phyloP scores from a whole-genome alignment of 2,888 invertebrate genomes.

The Drosophila robusta region DNA sequence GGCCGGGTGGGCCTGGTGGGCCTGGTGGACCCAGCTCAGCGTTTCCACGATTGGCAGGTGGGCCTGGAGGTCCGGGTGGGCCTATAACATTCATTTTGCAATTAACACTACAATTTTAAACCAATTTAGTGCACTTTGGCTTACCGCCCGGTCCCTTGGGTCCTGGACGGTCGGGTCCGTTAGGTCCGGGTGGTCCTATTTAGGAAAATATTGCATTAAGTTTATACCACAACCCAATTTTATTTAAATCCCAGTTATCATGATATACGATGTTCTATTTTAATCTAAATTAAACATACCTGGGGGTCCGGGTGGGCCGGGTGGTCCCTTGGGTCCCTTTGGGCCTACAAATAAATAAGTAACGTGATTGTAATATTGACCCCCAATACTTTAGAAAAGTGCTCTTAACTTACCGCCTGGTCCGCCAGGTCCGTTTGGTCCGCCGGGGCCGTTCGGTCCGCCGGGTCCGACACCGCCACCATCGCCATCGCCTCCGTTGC shows the following conservation, averaged over 20 bases:
- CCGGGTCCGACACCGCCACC: conserved; percentile 75
- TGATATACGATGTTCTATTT: neutral
- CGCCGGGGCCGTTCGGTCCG: conserved; percentile 78
- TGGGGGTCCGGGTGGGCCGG: conserved; percentile 81
- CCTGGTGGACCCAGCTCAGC: conserved; percentile 34
- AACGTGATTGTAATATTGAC: conserved; percentile 6
- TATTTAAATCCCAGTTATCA: neutral
- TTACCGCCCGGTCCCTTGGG: conserved; percentile 61
- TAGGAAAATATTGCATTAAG: conserved; percentile 1
- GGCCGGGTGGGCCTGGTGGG: conserved; percentile 60
- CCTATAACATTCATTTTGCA: conserved; percentile 12
- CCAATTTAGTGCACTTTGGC: neutral
- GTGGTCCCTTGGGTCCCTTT: conserved; percentile 75
- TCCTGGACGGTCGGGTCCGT: conserved; percentile 68
- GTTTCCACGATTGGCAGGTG: conserved; percentile 37
- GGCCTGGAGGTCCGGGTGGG: conserved; percentile 52
- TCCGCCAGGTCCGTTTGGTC: conserved; percentile 70
- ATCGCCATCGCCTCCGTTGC: conserved; percentile 76
- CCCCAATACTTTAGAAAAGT: conserved; percentile 38
- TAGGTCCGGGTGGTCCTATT: conserved; percentile 65
- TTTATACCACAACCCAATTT: conserved; percentile 7
- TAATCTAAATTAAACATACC: conserved; percentile 40
- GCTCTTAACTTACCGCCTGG: conserved; percentile 66
- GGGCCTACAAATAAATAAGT: conserved; percentile 48
- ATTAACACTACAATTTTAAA: neutral